Base-by-base conservation (phyloP, 1,140 invertebrate genomes). In the Papilio xuthus region DNA sequence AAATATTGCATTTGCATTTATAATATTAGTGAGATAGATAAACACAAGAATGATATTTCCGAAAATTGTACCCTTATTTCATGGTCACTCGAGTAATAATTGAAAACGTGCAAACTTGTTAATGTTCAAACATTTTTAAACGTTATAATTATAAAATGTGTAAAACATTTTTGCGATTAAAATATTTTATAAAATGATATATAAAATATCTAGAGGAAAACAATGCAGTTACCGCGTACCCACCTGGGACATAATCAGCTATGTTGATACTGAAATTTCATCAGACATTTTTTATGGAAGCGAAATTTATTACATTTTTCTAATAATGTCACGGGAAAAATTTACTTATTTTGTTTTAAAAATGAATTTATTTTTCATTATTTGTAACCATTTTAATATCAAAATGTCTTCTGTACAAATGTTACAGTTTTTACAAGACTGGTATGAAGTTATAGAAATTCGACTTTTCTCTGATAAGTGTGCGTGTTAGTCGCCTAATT, bases 201-300 rank as follows among this genome's bases (percentile, higher is more conserved):
- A 63, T 63, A 15, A 26, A 63, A 15, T 28, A 28, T 26, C 23
- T 63, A 15, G 26, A 28, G 13, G 60, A 10, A 32, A 26, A 63
- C 60, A 28, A 63, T 63, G 28, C 15, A 63, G 23, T 63, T 63
- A 63, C 60, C 60, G 23, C 4, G 60, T 63, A 63, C 1, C 26
- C 60, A 63, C 60, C 60, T 63, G 60, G 60, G 60, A 63, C 60
- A 2, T 26, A 63, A 63, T 63, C 60, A 63, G 60, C 4, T 63
- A 28, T 26, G 26, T 26, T 10, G 23, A 32, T 32, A 63, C 26
- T 63, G 13, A 63, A 63, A 63, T 63, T 63, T 63, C 60, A 63
- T 28, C 23, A 32, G 26, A 26, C 10, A 28, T 63, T 63, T 28
- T 63, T 26, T 9, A 28, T 28, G 28, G 60, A 13, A 28, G 23